Evolutionary conservation across 2,888 invertebrate species (phyloP).

Genomic region (Hoplodrina blanda): DNA sequence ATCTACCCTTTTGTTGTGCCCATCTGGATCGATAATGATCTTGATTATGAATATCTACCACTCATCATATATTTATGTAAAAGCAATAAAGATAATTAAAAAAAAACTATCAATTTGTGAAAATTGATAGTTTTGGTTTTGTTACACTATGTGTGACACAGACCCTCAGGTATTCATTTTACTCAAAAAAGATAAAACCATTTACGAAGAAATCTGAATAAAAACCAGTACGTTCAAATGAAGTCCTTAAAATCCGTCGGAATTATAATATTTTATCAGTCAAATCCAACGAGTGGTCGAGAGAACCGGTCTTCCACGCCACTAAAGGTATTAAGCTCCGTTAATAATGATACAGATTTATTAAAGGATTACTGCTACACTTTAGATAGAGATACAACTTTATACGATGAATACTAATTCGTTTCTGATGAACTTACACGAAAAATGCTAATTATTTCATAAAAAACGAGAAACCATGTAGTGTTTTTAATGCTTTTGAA

Average conservation of each 20-base stretch:
- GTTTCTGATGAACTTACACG: background rate
- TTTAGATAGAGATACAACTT: slow-evolving; percentile 21
- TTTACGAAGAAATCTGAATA: background rate
- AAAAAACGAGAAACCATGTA: background rate
- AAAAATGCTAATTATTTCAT: background rate
- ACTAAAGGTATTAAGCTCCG: slow-evolving; percentile 22
- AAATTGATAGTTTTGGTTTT: no score
- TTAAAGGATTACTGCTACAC: slow-evolving; percentile 24
- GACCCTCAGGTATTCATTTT: background rate
- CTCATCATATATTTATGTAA: no score
- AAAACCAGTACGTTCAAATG: slow-evolving; percentile 25
- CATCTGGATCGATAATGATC: no score
- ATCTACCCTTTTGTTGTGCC: no score
- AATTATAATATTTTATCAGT: slow-evolving; percentile 46
- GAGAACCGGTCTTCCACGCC: slow-evolving; percentile 26
- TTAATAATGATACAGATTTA: slow-evolving; percentile 37
- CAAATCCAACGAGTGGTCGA: slow-evolving; percentile 24
- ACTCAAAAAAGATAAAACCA: background rate
- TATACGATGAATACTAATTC: slow-evolving; percentile 9
- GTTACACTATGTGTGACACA: no score
- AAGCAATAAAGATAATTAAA: no score
- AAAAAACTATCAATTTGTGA: no score
- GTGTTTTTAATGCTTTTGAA: background rate
- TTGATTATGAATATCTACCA: no score
- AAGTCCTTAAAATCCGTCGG: slow-evolving; percentile 34